Conservation (phyloP, 2,888 invertebrate species). For the Drosophila prolongata region DNA sequence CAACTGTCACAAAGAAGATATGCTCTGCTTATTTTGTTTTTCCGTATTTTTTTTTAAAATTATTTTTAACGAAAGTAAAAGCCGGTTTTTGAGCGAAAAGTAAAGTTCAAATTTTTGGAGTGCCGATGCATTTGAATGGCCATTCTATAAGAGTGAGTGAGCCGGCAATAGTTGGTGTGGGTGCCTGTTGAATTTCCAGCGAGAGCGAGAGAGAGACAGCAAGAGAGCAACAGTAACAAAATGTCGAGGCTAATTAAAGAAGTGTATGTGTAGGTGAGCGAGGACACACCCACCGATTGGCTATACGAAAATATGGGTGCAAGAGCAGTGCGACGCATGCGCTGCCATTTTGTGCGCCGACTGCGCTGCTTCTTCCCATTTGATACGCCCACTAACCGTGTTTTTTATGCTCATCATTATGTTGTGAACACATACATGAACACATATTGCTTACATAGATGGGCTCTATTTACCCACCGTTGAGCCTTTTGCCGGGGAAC, state of each 20-base stretch:
- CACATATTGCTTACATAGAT: slow-evolving; percentile 21
- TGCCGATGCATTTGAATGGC: slow-evolving; percentile 28
- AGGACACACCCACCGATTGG: slow-evolving; percentile 75
- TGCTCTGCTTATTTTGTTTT: slow-evolving; percentile 27
- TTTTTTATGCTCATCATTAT: slow-evolving; percentile 59
- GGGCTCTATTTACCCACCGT: slow-evolving; percentile 71
- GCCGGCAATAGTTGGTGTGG: slow-evolving; percentile 40
- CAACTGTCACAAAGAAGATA: slow-evolving; percentile 7
- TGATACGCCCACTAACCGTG: slow-evolving; percentile 65
- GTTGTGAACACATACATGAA: slow-evolving; percentile 23
- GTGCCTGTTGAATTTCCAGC: slow-evolving; percentile 66
- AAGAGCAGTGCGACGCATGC: slow-evolving; percentile 65
- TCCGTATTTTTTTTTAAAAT: too few relatives aligned
- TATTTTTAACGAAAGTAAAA: slow-evolving; percentile 50
- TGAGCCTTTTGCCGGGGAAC: slow-evolving; percentile 66
- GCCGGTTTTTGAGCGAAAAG: slow-evolving; percentile 28
- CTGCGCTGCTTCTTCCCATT: slow-evolving; percentile 33
- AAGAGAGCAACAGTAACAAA: slow-evolving; percentile 60
- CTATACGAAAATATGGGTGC: slow-evolving; percentile 73
- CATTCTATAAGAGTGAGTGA: slow-evolving; percentile 10
- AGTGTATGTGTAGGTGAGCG: slow-evolving; percentile 42
- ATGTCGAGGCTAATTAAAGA: slow-evolving; percentile 70
- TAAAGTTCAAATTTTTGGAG: slow-evolving; percentile 40
- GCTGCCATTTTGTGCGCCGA: slow-evolving; percentile 47
- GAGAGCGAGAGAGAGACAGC: slow-evolving; percentile 20